A percentile compares a stretch with the other conserved stretches of the same genome.
These are phyloP conservation scores for Proisotoma minuta DNA, from an alignment of 2,888 invertebrate species.

Conservation along the genomic window DNA sequence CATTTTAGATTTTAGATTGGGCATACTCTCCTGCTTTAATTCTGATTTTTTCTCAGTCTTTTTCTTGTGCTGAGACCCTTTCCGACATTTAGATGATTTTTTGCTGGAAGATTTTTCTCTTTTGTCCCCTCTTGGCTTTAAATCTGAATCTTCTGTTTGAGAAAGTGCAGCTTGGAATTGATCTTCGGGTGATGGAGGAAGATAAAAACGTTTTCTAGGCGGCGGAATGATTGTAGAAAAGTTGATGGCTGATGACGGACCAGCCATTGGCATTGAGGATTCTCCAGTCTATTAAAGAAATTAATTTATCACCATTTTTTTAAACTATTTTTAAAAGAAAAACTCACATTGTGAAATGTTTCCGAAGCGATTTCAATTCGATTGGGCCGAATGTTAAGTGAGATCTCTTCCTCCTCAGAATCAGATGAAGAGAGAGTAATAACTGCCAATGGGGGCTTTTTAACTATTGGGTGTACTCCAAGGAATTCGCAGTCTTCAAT, in stretches of 20 bases:
- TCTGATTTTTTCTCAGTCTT: background rate
- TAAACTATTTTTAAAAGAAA: background rate
- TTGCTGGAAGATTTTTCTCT: too few relatives aligned
- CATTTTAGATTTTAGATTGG: background rate
- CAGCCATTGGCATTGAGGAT: too few relatives aligned
- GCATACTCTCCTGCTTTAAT: background rate
- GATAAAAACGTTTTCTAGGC: background rate
- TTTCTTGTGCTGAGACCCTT: too few relatives aligned
- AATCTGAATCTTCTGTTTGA: too few relatives aligned
- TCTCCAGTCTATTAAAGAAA: too few relatives aligned
- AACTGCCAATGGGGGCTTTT: constrained; percentile 45
- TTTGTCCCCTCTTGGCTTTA: too few relatives aligned
- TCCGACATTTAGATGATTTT: too few relatives aligned
- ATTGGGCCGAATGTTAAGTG: constrained; percentile 13
- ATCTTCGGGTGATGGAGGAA: background rate
- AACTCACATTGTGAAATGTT: background rate
- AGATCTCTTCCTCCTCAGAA: constrained; percentile 26
- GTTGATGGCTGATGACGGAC: background rate
- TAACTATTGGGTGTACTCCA: constrained; percentile 42
- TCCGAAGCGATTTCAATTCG: constrained; percentile 12
- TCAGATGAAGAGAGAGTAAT: constrained; percentile 43
- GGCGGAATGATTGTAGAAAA: too few relatives aligned
- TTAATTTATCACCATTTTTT: background rate
- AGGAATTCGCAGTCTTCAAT: constrained; percentile 40
- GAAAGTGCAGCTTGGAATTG: background rate